Conservation (phyloP, 2,888 invertebrate species). For the Drosophila peninsularis region DNA sequence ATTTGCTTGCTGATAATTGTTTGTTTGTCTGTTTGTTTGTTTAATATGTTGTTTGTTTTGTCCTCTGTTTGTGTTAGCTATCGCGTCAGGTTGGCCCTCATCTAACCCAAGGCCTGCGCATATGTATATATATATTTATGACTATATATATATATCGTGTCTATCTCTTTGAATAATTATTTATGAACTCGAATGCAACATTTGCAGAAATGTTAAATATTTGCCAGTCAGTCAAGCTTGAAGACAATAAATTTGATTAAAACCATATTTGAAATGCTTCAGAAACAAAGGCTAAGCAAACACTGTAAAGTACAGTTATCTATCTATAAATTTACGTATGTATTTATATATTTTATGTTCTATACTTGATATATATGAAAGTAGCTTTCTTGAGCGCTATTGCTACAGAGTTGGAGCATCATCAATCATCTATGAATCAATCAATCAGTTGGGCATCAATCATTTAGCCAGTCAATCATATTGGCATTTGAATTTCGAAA, state of each 20-base stretch:
- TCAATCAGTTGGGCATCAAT: too few species aligned
- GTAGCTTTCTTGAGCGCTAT: too few species aligned
- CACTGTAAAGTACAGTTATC: not conserved
- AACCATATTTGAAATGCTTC: not conserved
- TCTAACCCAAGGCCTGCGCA: conserved; percentile 3
- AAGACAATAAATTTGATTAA: conserved; percentile 2
- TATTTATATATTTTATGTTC: too few species aligned
- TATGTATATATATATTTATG: not conserved
- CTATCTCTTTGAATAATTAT: conserved; percentile 1
- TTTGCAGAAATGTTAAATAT: conserved; percentile 8
- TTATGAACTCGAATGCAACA: conserved; percentile 14
- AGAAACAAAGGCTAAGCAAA: not conserved
- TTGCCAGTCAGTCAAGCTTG: conserved; percentile 8
- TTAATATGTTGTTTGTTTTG: conserved; percentile 31
- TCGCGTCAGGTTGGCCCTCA: conserved; percentile 9
- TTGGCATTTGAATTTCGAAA: too few species aligned
- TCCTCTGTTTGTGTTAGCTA: conserved; percentile 43
- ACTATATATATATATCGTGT: not conserved
- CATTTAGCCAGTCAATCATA: not conserved
- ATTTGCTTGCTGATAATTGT: conserved; percentile 34
- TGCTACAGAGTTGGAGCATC: too few species aligned
- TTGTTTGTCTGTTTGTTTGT: conserved; percentile 39
- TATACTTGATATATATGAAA: too few species aligned
- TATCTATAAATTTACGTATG: not conserved
- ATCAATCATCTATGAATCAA: not conserved